phyloP scores from a whole-genome alignment of 2,888 invertebrate species.

The Drosophila macrospina region DNA sequence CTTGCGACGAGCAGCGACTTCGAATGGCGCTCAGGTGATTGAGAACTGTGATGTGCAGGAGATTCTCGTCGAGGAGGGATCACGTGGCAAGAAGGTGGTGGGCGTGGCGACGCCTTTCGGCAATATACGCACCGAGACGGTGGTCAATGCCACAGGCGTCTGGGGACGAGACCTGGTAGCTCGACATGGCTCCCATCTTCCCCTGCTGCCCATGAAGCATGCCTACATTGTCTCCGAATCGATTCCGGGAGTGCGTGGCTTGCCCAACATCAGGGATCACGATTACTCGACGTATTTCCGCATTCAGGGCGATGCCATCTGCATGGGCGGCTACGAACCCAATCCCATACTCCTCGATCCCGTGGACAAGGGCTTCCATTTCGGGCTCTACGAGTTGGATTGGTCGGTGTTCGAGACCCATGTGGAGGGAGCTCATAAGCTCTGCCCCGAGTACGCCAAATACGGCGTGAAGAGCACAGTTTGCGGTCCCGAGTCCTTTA shows the following conservation, averaged over 20 bases:
- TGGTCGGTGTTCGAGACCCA: conserved; percentile 94
- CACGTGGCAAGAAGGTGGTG: conserved; percentile 87
- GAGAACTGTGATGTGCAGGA: conserved; percentile 92
- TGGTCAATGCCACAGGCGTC: conserved; percentile 91
- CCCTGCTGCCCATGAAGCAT: conserved; percentile 94
- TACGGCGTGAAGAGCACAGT: conserved; percentile 94
- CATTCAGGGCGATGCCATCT: conserved; percentile 92
- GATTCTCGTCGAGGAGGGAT: conserved; percentile 88
- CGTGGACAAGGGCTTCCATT: conserved; percentile 92
- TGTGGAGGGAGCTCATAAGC: conserved; percentile 89
- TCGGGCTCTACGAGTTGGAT: conserved; percentile 94
- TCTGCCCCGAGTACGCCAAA: conserved; percentile 91
- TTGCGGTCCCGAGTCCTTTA: conserved; percentile 96
- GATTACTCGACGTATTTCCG: conserved; percentile 93
- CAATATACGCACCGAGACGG: conserved; percentile 90
- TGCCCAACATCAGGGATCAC: conserved; percentile 94
- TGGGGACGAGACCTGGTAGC: conserved; percentile 91
- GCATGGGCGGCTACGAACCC: conserved; percentile 94
- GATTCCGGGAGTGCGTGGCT: conserved; percentile 90
- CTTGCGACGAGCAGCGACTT: conserved; percentile 90
- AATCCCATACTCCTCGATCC: conserved; percentile 93
- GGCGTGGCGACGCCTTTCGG: conserved; percentile 91
- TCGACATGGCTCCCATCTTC: conserved; percentile 87
- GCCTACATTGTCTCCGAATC: conserved; percentile 94
- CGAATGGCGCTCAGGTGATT: conserved; percentile 90